phyloP scores from a whole-genome alignment of 2,888 invertebrate genomes.

The Nephrotoma appendiculata region DNA sequence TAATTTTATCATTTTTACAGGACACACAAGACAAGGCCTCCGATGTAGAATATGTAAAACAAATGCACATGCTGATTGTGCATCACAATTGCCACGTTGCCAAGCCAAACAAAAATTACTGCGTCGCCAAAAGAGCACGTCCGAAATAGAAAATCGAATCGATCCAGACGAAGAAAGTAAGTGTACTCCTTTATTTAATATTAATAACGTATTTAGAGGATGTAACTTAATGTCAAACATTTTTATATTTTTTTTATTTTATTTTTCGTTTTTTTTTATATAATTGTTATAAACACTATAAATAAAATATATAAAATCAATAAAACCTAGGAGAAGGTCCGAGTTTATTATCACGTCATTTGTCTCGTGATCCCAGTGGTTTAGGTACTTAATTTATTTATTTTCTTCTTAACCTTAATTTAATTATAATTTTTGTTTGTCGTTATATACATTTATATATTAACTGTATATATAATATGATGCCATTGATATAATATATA shows the following conservation, averaged over 20 bases:
- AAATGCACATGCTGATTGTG: slow-evolving; percentile 82
- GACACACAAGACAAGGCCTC: slow-evolving; percentile 81
- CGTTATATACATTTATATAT: not conserved
- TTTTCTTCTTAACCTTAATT: not conserved
- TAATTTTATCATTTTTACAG: slow-evolving; percentile 31
- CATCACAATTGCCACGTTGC: slow-evolving; percentile 67
- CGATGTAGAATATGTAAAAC: slow-evolving; percentile 82
- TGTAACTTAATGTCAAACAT: not conserved
- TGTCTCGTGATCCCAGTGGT: slow-evolving; percentile 11
- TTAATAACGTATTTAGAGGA: not conserved
- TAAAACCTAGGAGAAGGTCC: slow-evolving; percentile 11
- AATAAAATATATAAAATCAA: not conserved
- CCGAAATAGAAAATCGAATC: slow-evolving; percentile 60
- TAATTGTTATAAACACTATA: slow-evolving; percentile 5
- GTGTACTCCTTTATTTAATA: slow-evolving; percentile 24
- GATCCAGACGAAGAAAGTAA: slow-evolving; percentile 71
- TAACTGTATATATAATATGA: not conserved
- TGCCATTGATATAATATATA: not conserved
- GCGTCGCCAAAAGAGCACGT: slow-evolving; percentile 78
- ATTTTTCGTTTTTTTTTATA: not conserved
- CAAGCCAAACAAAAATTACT: slow-evolving; percentile 73
- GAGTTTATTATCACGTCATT: slow-evolving; percentile 12
- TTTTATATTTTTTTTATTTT: not conserved
- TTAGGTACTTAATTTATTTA: slow-evolving; percentile 10
- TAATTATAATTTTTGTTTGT: not conserved